Evolutionary conservation across 2,888 invertebrate species (phyloP), one percentile per base, ranked within the genome.

Genomic region (Coenonympha glycerion): DNA sequence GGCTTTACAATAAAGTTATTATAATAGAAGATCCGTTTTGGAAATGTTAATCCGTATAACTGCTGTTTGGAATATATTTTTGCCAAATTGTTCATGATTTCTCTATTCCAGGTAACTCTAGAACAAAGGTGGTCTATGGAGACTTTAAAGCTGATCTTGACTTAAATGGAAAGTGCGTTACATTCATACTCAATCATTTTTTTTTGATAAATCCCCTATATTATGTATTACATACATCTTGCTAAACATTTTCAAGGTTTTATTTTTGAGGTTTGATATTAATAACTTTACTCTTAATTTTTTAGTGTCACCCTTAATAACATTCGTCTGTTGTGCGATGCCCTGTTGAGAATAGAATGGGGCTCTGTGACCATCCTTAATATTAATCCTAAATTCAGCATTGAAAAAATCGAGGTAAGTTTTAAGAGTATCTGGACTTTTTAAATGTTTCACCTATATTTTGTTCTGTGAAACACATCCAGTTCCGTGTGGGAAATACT

Each of bases 351-450:
- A 24, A 4, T 39, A 3, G 22, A 8, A 4, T 13, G 9, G 6
- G 39, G 39, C 0, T 24, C 24, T 0, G 24, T 39, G 0, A 2
- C 11, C 1, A 24, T 39, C 0, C 1, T n/a, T 22, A 39, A 39
- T 13, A 39, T 39, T 9, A 39, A 39, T 8, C 39, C 39, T 2
- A 22, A 39, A 9, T 39, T 39, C 24, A 39, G 39, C 15, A 39
- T 39, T 9, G 24, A 22, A 22, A 5, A 1, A 4, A 39, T 39
- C 15, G 22, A 39, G 15, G 39, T 39, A 39, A 15, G 1, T 6
- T 6, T 21, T 3, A 15, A n/a, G n/a, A n/a, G n/a, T n/a, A n/a
- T n/a, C n/a, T n/a, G n/a, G n/a, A n/a, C n/a, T n/a, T n/a, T n/a
- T n/a, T n/a, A n/a, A n/a, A n/a, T n/a, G n/a, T n/a, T n/a, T n/a